A percentile compares a stretch with the other conserved stretches of the same genome.
Conservation (phyloP, 2,113 vertebrate genomes). For the Empidonax alnorum region DNA sequence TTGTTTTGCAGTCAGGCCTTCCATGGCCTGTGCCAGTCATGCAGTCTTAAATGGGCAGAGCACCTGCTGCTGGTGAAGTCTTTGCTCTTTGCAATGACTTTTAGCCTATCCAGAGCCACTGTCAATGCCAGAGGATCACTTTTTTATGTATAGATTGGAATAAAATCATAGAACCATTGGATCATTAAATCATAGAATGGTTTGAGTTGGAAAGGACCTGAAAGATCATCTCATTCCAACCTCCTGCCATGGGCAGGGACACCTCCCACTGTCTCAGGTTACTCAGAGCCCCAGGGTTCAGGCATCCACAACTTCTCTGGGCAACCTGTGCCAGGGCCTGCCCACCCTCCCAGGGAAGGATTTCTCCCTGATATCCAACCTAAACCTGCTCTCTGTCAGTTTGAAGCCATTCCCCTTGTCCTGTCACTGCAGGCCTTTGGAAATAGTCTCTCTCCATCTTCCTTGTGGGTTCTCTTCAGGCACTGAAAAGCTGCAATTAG, state of each 20-base stretch:
- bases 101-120: background rate
- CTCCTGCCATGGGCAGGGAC: background rate
- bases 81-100: background rate
- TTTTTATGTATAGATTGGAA: background rate
- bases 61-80: background rate
- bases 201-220: background rate
- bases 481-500: background rate
- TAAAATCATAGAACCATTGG: background rate
- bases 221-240: background rate
- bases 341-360: accelerated
- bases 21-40: background rate
- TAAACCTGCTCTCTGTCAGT: background rate
- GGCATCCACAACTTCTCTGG: background rate
- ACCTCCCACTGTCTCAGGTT: accelerated
- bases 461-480: background rate
- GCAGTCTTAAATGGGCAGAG: background rate
- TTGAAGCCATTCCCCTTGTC: background rate
- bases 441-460: background rate
- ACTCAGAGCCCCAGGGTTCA: background rate
- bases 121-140: background rate
- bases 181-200: background rate
- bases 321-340: background rate
- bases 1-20: background rate
- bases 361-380: accelerated
- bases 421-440: background rate